These are phyloP conservation scores for Sternarchorhynchus goeldii DNA, from an alignment of 2,797 vertebrate species.

Conservation along the genomic window DNA sequence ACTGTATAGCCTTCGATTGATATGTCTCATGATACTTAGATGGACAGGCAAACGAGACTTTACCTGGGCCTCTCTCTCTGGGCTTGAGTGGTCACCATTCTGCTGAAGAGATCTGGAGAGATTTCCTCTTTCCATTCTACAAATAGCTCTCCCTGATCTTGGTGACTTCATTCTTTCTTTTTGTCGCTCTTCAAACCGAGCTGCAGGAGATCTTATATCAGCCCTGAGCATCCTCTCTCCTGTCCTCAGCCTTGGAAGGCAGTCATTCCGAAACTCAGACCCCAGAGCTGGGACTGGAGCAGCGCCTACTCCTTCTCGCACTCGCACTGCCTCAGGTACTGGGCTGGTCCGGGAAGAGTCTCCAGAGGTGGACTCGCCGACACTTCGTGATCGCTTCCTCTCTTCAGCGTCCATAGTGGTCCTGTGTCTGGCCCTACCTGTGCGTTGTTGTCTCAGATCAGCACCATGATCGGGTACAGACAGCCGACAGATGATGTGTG, in stretches of 20 bases:
- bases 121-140: constrained; percentile 52
- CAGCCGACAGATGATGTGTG: constrained; percentile 41
- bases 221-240: constrained; percentile 48
- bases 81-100: constrained; percentile 46
- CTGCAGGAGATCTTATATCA: constrained; percentile 25
- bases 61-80: constrained; percentile 73
- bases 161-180: constrained; percentile 48
- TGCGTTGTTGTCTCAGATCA: constrained; percentile 63
- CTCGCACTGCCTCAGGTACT: constrained; percentile 48
- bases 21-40: neutral
- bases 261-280: constrained; percentile 42
- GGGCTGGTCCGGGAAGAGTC: constrained; percentile 56
- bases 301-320: constrained; percentile 33
- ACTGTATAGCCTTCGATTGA: too few species aligned
- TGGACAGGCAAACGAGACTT: neutral
- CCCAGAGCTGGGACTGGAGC: constrained; percentile 60
- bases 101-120: constrained; percentile 48
- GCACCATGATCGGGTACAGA: constrained; percentile 23
- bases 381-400: constrained; percentile 85
- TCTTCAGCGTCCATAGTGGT: constrained; percentile 80
- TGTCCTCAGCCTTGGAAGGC: constrained; percentile 42
- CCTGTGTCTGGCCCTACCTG: constrained; percentile 80
- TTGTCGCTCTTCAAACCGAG: constrained; percentile 38
- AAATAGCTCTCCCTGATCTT: constrained; percentile 51
- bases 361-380: constrained; percentile 82